These are phyloP conservation scores for Mantis religiosa DNA, from an alignment of 2,888 invertebrate species.

Conservation along the genomic window DNA sequence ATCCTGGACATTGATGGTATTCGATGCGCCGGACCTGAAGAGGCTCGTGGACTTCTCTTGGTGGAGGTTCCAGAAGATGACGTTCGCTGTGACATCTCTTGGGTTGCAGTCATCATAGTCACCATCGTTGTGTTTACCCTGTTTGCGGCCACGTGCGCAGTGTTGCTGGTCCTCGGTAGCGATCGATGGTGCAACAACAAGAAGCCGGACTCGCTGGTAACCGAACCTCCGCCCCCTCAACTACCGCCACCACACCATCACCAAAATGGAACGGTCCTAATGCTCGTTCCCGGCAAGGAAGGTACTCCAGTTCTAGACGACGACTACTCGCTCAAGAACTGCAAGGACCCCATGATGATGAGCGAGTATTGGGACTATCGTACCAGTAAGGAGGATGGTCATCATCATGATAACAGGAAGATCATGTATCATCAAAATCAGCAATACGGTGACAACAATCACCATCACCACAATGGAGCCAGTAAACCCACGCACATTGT, in stretches of 20 bases:
- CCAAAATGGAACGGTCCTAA: constrained; percentile 24
- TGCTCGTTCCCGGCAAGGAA: constrained; percentile 19
- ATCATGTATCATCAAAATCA: neutral
- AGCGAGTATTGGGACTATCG: neutral
- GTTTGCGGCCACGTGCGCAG: constrained; percentile 43
- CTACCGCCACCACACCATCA: constrained; percentile 3
- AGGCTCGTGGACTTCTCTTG: constrained; percentile 51
- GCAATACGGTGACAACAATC: neutral
- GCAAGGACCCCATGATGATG: neutral
- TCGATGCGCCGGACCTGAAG: constrained; percentile 56
- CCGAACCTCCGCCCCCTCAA: neutral
- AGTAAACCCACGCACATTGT: neutral
- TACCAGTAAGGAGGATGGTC: neutral
- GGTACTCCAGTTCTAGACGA: neutral
- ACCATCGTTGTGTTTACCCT: constrained; percentile 42
- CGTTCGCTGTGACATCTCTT: constrained; percentile 45
- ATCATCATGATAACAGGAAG: neutral
- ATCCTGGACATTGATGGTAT: constrained; percentile 52
- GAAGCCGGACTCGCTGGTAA: neutral
- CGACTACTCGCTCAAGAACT: neutral
- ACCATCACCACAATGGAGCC: neutral
- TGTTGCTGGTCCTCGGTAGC: constrained; percentile 42
- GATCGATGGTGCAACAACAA: constrained; percentile 36
- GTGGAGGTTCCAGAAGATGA: constrained; percentile 53
- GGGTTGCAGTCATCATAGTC: constrained; percentile 43